Percentiles rank a stretch among this genome's conserved stretches.
phyloP scores from a whole-genome alignment of 2,113 vertebrate genomes.

The Xerus inauris region DNA sequence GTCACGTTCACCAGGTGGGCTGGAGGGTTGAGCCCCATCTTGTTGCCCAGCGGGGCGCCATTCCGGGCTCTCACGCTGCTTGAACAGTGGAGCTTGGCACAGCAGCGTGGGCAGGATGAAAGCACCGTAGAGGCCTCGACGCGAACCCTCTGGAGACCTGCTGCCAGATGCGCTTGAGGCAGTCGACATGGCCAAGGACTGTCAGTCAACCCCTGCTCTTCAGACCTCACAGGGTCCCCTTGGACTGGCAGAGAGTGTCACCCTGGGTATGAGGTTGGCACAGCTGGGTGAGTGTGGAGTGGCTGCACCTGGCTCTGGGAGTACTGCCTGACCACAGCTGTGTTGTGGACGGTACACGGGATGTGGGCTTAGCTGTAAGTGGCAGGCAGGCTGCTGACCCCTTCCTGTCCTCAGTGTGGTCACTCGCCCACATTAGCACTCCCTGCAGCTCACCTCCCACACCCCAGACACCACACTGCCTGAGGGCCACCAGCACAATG shows the following conservation, averaged over 20 bases:
- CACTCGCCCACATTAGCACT: fast-evolving
- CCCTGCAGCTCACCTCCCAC: fast-evolving
- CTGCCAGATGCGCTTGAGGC: not conserved
- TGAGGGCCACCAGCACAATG: too few species aligned
- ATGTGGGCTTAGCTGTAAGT: fast-evolving
- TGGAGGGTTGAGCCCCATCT: not conserved
- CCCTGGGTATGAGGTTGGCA: not conserved
- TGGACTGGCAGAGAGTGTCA: fast-evolving
- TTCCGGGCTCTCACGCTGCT: too few species aligned
- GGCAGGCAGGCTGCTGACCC: too few species aligned
- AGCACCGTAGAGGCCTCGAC: too few species aligned
- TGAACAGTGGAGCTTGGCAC: not conserved
- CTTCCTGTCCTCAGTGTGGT: fast-evolving
- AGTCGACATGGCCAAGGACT: fast-evolving
- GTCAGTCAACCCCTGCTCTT: too few species aligned
- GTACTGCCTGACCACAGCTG: fast-evolving
- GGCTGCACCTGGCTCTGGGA: fast-evolving
- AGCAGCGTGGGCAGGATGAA: too few species aligned
- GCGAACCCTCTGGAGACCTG: too few species aligned
- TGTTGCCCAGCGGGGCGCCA: not conserved
- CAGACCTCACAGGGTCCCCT: not conserved
- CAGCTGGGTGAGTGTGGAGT: fast-evolving
- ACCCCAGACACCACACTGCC: fast-evolving
- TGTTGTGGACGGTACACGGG: not conserved
- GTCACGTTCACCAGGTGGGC: not conserved